phyloP scores from a whole-genome alignment of 2,888 invertebrate genomes.

The Quadroppia sp. region DNA sequence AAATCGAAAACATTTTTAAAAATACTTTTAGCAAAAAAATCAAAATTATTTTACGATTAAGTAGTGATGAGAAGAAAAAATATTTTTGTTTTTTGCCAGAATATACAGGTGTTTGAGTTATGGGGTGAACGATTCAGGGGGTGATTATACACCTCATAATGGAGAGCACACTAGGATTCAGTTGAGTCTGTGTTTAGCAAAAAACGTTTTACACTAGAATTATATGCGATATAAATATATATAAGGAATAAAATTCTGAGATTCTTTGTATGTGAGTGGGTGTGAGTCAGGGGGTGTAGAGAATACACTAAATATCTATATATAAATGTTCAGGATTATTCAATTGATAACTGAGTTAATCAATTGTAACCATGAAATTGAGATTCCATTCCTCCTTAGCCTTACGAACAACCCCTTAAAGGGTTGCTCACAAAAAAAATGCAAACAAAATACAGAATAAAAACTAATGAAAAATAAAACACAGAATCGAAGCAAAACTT shows the following conservation, averaged over 20 bases:
- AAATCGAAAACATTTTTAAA: too few relatives aligned
- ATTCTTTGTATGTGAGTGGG: background rate
- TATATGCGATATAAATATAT: background rate
- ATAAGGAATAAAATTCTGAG: background rate
- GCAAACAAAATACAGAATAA: background rate
- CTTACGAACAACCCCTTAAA: background rate
- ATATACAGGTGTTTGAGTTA: background rate
- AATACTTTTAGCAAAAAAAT: too few relatives aligned
- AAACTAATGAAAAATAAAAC: too few relatives aligned
- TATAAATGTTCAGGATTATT: background rate
- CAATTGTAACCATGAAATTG: background rate
- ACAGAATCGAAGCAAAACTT: background rate
- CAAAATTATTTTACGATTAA: too few relatives aligned
- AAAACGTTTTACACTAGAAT: background rate
- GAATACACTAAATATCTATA: background rate
- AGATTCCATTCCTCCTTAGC: background rate
- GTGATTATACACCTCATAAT: too few relatives aligned
- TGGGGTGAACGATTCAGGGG: background rate
- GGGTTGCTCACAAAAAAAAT: background rate
- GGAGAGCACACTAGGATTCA: conserved; percentile 32
- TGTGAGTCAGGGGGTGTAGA: too few relatives aligned
- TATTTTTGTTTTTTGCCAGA: background rate
- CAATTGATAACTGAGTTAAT: background rate
- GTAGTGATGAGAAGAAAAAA: too few relatives aligned
- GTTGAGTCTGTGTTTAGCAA: background rate